Base-by-base conservation (phyloP, 2,888 invertebrate species). In the Drosophila quinaria region DNA sequence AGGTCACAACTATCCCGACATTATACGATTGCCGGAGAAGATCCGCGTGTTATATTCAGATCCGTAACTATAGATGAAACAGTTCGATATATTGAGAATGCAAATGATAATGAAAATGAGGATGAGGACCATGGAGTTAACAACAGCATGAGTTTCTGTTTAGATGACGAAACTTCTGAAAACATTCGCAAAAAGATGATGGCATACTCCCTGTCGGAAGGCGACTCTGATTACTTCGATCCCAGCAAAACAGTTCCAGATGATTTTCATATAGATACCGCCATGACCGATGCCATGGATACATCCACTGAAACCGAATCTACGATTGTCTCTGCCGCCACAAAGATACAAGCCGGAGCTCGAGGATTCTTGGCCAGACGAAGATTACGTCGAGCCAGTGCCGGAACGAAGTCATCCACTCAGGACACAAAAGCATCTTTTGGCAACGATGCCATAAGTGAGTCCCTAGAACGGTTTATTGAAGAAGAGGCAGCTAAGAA, bases 221-320 rank as follows among this genome's bases (percentile, higher is more conserved):
- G 91, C 0, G 92, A 92, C 65, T 92, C 92, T 0, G 92, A 92
- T 59, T 90, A 84, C 64, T 90, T 75, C 58, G 91, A 91, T 29
- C 72, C 79, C 37, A 89, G 72, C 22, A 61, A 73, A 50, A 52
- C 76, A 1, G 76, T 70, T 1, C 75, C 70, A 17, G 88, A 91
- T 65, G 92, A 92, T 60, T 90, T 90, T 35, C 89, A 91, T 50
- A 80, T 92, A 22, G 89, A 89, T 44, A 92, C 92, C 3, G 91
- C 91, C 1, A 70, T 92, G 59, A 87, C 88, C 5, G 89, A 90
- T 46, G 81, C 74, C 8, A 76, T 82, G 46, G 89, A 89, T 4
- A 89, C 91, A 15, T 92, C 92, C 5, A 90, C 91, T 2, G 92
- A 92, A 71, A 92, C 92, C 0, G 92, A 93, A 71, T 92, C 92